phyloP scores from a whole-genome alignment of 2,797 vertebrate genomes.

The Sebastes umbrosus region DNA sequence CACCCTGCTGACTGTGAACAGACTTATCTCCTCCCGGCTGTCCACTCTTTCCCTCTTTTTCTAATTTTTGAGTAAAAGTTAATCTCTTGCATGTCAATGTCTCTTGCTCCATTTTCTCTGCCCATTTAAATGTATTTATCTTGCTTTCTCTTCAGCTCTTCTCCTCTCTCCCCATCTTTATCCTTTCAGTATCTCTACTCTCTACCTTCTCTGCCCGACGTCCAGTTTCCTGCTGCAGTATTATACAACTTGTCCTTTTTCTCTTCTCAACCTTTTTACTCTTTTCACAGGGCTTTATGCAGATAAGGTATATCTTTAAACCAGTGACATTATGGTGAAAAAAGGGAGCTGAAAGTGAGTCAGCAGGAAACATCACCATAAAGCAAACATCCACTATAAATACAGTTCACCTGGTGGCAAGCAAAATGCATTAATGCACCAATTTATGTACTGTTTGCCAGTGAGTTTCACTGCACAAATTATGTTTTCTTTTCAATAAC shows the following conservation, averaged over 20 bases:
- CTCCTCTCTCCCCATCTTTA: background rate
- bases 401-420: rapidly evolving
- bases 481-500: background rate
- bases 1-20: background rate
- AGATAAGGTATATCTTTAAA: background rate
- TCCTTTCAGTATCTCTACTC: background rate
- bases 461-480: background rate
- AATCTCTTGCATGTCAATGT: background rate
- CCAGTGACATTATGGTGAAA: background rate
- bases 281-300: background rate
- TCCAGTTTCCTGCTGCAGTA: slow-evolving; percentile 10
- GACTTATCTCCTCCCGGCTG: background rate
- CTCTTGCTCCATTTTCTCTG: background rate
- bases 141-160: background rate
- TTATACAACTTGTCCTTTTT: slow-evolving; percentile 3
- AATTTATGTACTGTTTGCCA: background rate
- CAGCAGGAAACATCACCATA: too few species aligned
- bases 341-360: too few species aligned
- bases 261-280: background rate
- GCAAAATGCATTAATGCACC: background rate
- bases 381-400: too few species aligned
- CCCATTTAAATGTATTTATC: background rate
- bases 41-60: background rate
- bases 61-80: background rate
- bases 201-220: background rate